A percentile compares a stretch with the other conserved stretches of the same genome.
phyloP scores from a whole-genome alignment of 2,888 invertebrate genomes.

The Eupithecia inturbata region DNA sequence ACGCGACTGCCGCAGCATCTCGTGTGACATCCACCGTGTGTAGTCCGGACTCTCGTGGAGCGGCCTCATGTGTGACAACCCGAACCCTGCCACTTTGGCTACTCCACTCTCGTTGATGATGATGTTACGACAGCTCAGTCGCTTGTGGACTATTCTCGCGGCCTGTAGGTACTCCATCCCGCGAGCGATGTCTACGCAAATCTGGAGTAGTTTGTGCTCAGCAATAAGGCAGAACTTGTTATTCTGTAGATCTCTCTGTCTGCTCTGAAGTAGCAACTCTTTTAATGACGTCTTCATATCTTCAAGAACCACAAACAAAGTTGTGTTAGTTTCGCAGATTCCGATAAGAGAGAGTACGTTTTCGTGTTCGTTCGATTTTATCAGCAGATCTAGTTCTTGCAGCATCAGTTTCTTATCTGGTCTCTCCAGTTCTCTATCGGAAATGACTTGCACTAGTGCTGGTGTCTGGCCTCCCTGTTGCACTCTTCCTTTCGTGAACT shows the following conservation, averaged over 20 bases:
- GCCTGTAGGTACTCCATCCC: slow-evolving; percentile 89
- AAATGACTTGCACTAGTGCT: slow-evolving; percentile 87
- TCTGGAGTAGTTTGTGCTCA: slow-evolving; percentile 86
- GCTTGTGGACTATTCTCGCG: slow-evolving; percentile 88
- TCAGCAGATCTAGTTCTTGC: slow-evolving; percentile 88
- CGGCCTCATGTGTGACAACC: slow-evolving; percentile 87
- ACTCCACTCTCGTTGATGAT: slow-evolving; percentile 86
- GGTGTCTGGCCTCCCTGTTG: slow-evolving; percentile 83
- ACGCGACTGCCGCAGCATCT: slow-evolving; percentile 88
- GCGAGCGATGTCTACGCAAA: slow-evolving; percentile 87
- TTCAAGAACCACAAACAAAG: slow-evolving; percentile 89
- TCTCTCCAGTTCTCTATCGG: slow-evolving; percentile 81
- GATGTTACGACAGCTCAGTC: slow-evolving; percentile 89
- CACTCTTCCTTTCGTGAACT: slow-evolving; percentile 88
- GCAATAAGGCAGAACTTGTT: slow-evolving; percentile 85
- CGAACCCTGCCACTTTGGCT: slow-evolving; percentile 90
- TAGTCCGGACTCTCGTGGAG: slow-evolving; percentile 88
- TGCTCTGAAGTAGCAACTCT: slow-evolving; percentile 86
- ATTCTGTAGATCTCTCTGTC: slow-evolving; percentile 79
- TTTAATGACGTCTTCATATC: slow-evolving; percentile 87
- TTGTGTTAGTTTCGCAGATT: slow-evolving; percentile 90
- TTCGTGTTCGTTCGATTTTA: slow-evolving; percentile 87
- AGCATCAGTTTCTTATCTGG: slow-evolving; percentile 84
- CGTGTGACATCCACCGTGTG: slow-evolving; percentile 91
- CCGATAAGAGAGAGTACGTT: slow-evolving; percentile 90